phyloP scores from a whole-genome alignment of 2,888 invertebrate genomes.

The Epistrophe grossulariae region DNA sequence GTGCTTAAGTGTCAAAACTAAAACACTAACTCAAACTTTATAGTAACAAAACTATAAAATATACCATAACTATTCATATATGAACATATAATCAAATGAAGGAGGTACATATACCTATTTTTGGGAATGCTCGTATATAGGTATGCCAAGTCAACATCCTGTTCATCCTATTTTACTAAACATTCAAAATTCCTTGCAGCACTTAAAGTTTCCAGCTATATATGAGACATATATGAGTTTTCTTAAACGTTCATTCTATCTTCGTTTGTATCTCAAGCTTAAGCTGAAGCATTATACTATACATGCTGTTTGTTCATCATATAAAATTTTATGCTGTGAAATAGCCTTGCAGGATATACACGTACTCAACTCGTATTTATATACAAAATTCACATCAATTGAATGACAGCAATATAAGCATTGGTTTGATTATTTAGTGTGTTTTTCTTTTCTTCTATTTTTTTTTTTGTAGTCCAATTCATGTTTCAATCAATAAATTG shows the following conservation, averaged over 20 bases:
- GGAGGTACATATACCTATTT: background rate
- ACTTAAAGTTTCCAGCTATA: constrained; percentile 27
- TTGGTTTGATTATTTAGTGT: constrained; percentile 24
- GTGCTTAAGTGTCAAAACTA: constrained; percentile 67
- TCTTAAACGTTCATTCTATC: constrained; percentile 12
- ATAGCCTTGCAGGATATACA: constrained; percentile 3
- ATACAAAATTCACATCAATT: background rate
- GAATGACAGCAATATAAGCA: constrained; percentile 1
- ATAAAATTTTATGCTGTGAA: background rate
- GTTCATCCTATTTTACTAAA: constrained; percentile 31
- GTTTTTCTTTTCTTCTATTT: background rate
- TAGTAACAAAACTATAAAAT: constrained; percentile 7
- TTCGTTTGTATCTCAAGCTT: constrained; percentile 2
- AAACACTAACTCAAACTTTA: constrained; percentile 49
- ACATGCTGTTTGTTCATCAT: background rate
- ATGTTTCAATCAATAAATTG: constrained; percentile 41
- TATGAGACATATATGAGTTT: background rate
- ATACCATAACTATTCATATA: background rate
- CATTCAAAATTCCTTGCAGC: constrained; percentile 55
- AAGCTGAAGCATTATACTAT: no score
- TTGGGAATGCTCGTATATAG: background rate
- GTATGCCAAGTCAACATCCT: constrained; percentile 1
- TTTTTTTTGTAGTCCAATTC: background rate
- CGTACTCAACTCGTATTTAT: background rate
- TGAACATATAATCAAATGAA: background rate